These are phyloP conservation scores for Polymixis flavicincta DNA, from an alignment of 2,888 invertebrate genomes.

Conservation along the genomic window DNA sequence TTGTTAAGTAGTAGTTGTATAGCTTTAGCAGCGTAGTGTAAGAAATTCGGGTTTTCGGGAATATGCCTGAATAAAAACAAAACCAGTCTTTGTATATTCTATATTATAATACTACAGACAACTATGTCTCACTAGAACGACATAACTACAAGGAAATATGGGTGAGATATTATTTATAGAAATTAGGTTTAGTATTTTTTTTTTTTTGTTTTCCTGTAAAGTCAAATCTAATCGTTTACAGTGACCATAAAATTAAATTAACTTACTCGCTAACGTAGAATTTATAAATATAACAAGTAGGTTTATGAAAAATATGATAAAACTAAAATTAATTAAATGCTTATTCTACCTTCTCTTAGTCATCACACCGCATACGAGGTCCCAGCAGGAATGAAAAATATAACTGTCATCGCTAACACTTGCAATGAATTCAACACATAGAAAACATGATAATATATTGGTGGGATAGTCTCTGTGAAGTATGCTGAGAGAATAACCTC, in stretches of 20 bases:
- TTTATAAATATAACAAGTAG: background rate
- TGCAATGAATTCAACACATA: constrained; percentile 67
- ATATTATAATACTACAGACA: background rate
- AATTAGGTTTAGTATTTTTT: background rate
- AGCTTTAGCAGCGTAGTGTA: background rate
- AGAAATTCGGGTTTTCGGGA: background rate
- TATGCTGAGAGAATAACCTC: constrained; percentile 70
- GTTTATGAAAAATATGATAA: background rate
- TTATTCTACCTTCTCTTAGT: background rate
- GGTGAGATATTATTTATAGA: background rate
- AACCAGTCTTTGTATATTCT: too few species aligned
- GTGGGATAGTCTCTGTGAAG: background rate
- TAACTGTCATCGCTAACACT: constrained; percentile 57
- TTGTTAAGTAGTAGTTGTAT: background rate
- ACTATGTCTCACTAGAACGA: too few species aligned
- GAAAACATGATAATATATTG: constrained; percentile 71
- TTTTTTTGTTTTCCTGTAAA: background rate
- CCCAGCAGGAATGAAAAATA: constrained; percentile 61
- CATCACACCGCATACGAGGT: background rate
- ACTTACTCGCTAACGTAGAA: background rate
- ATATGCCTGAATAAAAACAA: background rate
- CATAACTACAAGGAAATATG: background rate
- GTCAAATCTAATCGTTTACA: background rate
- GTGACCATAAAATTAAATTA: background rate
- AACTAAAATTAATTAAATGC: background rate